Evolutionary conservation across 1,140 invertebrate species (phyloP), one percentile per base, ranked within the genome.

Genomic region (Telenomus remus): DNA sequence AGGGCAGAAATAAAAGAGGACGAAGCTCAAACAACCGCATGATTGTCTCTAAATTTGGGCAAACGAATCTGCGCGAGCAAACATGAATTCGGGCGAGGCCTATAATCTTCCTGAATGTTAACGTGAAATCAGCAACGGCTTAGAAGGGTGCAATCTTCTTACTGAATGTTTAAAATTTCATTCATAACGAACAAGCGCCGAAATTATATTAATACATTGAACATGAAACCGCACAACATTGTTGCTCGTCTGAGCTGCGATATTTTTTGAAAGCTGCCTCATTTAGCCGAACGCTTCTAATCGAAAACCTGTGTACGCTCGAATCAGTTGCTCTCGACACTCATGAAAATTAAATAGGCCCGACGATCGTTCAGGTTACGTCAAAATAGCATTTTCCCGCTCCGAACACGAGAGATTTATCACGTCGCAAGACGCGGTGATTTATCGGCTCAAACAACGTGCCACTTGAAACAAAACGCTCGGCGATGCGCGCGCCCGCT

Each of bases 41-140:
- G 33, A 48, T 60, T 70, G 56, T 56, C 57, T 61, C 51, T 43
- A 55, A 70, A 70, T 70, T 61, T 55, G 37, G 55, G 27, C 66
- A 60, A 60, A 55, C 42, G 57, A 47, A 54, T 49, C n/a, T 55
- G 11, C 14, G 43, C 16, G 44, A 56, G 66, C 42, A 70, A 70
- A 54, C 66, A 55, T 34, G 57, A 48, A 55, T 70, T 16, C 56
- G 16, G 35, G 33, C 48, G 50, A 63, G 53, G 53, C 50, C 68
- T 63, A 63, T 71, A 71, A 63, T 71, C 53, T 71, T 50, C 57
- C 55, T 43, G 44, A 27, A 70, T 61, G 43, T 70, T 61, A 70
- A 70, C 66, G 66, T 56, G 57, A 39, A 61, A 61, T 70, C 57
- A 61, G 57, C 56, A 49, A 60, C 56, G 65, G 65, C 65, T 69